phyloP scores from a whole-genome alignment of 2,797 vertebrate genomes.

The Gymnopithys bicolor region DNA sequence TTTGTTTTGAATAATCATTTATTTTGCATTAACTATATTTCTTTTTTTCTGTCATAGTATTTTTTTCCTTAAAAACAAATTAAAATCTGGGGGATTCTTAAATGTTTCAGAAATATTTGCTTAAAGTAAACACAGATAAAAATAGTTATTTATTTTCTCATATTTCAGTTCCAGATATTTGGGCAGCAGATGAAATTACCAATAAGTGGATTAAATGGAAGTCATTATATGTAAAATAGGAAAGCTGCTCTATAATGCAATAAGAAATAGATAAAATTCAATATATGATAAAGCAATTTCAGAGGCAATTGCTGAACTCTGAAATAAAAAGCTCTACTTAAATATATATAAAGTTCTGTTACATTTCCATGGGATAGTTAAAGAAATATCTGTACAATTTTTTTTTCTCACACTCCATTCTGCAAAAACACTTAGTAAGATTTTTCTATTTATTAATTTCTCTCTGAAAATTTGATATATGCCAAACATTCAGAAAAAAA shows the following conservation, averaged over 20 bases:
- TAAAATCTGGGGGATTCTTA: background rate
- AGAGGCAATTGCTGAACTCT: background rate
- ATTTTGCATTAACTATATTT: background rate
- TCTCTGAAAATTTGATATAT: background rate
- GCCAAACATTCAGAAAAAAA: background rate
- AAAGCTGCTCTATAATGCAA: background rate
- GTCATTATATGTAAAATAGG: background rate
- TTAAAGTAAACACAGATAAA: background rate
- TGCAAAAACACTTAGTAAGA: background rate
- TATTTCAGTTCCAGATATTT: background rate
- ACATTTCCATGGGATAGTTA: background rate
- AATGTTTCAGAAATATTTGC: background rate
- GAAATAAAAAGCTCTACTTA: background rate
- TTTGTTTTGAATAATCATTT: background rate
- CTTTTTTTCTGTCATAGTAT: background rate
- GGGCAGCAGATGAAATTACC: background rate
- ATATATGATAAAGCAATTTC: background rate
- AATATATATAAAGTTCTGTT: background rate
- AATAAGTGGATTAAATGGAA: slow-evolving; percentile 20
- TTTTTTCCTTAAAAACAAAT: background rate
- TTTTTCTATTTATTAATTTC: background rate
- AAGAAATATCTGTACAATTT: background rate
- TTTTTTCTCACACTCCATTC: background rate
- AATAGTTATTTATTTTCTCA: background rate
- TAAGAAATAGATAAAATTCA: slow-evolving; percentile 25